Conservation (phyloP, 2,888 invertebrate genomes). For the Bombylius major region DNA sequence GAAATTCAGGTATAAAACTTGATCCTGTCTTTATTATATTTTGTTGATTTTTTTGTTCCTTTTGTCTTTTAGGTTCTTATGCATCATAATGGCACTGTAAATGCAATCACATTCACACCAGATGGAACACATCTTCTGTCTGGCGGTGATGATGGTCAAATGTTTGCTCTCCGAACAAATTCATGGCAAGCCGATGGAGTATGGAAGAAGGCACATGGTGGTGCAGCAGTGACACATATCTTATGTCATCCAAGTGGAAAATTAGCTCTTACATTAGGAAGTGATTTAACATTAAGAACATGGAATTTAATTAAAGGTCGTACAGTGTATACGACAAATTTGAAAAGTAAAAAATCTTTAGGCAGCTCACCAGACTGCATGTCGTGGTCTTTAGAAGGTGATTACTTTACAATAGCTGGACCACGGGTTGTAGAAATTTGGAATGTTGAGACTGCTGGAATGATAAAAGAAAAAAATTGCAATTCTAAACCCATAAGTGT, state of each 20-base stretch:
- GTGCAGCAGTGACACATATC: constrained; percentile 56
- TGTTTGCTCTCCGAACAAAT: constrained; percentile 67
- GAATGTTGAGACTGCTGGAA: constrained; percentile 62
- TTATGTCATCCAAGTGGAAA: constrained; percentile 83
- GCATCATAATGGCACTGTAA: constrained; percentile 75
- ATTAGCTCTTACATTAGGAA: constrained; percentile 73
- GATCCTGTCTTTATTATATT: not conserved
- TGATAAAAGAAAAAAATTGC: constrained; percentile 53
- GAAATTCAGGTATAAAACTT: constrained; percentile 51
- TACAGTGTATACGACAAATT: constrained; percentile 78
- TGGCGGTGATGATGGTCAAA: constrained; percentile 71
- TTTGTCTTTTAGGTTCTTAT: constrained; percentile 40
- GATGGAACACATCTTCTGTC: constrained; percentile 68
- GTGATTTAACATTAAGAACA: constrained; percentile 70
- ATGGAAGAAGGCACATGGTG: constrained; percentile 75
- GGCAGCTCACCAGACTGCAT: constrained; percentile 37
- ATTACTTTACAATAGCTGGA: constrained; percentile 61
- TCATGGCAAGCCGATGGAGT: constrained; percentile 78
- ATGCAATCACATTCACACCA: constrained; percentile 61
- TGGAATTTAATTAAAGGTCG: constrained; percentile 93
- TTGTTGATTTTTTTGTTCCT: not conserved
- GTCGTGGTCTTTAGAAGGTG: constrained; percentile 65
- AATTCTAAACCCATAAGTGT: constrained; percentile 56
- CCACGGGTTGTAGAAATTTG: constrained; percentile 66
- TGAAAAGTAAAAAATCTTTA: constrained; percentile 50